These are phyloP conservation scores for Mionectes olivaceus DNA, from an alignment of 2,797 vertebrate species.

Conservation along the genomic window DNA sequence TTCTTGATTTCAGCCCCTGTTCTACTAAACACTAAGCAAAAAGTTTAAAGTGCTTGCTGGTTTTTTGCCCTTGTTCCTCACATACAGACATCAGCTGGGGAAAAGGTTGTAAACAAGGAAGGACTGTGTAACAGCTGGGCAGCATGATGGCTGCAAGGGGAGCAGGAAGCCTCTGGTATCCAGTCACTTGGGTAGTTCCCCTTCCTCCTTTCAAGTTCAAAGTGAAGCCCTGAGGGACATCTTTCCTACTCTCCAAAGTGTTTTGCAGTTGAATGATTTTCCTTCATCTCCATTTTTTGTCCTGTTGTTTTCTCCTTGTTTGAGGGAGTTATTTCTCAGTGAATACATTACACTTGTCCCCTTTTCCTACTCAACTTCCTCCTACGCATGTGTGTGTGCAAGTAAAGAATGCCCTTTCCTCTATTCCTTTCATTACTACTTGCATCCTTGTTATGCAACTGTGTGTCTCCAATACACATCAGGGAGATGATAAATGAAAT, in stretches of 20 bases:
- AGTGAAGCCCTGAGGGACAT: neutral
- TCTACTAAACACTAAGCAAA: neutral
- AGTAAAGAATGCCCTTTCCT: neutral
- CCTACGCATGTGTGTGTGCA: neutral
- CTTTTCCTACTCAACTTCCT: neutral
- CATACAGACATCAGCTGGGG: too few relatives aligned
- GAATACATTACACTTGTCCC: neutral
- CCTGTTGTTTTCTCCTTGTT: neutral
- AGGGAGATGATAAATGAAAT: neutral
- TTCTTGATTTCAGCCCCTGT: neutral
- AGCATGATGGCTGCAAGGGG: neutral
- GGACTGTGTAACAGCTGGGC: neutral
- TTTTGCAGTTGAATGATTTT: neutral
- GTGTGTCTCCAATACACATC: neutral
- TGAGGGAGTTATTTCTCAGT: neutral
- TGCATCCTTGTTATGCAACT: neutral
- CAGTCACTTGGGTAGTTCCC: neutral
- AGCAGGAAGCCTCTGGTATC: neutral
- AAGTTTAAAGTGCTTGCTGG: neutral
- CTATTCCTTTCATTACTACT: neutral
- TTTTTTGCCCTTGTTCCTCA: neutral
- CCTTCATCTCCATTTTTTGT: neutral
- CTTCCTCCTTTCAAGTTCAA: neutral
- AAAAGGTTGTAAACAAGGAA: neutral
- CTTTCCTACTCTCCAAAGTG: neutral